These are phyloP conservation scores for Hirudinaria manillensis DNA, from an alignment of 2,888 invertebrate species.

Conservation along the genomic window DNA sequence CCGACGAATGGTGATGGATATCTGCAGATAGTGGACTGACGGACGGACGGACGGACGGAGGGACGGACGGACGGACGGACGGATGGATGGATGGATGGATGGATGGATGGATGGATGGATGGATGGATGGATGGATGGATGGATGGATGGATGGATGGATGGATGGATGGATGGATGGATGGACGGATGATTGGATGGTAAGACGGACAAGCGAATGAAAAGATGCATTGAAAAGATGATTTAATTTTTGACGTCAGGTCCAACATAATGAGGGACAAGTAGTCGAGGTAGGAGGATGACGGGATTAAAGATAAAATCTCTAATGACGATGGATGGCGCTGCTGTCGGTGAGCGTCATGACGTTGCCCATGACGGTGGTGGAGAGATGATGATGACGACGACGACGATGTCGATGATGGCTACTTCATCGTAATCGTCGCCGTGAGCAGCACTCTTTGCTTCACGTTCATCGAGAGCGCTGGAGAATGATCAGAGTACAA, in stretches of 20 bases:
- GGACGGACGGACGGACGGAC: background rate
- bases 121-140: conserved; percentile 19
- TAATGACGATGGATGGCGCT: background rate
- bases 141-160: background rate
- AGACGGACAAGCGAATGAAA: conserved; percentile 1
- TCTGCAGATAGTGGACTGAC: background rate
- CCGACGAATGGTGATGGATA: background rate
- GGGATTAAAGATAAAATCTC: background rate
- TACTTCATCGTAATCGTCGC: background rate
- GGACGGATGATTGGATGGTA: background rate
- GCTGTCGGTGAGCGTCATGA: too few species aligned
- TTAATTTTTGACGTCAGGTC: too few species aligned
- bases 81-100: conserved; percentile 17
- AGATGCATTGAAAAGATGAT: background rate
- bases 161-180: background rate
- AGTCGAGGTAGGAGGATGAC: background rate
- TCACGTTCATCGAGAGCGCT: too few species aligned
- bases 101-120: conserved; percentile 19
- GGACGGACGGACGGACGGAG: background rate
- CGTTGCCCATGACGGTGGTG: too few species aligned
- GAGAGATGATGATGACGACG: too few species aligned
- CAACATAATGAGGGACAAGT: background rate
- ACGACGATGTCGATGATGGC: background rate
- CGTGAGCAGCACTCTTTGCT: background rate
- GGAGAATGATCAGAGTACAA: too few species aligned